Evolutionary conservation across 2,888 invertebrate genomes (phyloP).

Genomic region (Osmoderma eremita): DNA sequence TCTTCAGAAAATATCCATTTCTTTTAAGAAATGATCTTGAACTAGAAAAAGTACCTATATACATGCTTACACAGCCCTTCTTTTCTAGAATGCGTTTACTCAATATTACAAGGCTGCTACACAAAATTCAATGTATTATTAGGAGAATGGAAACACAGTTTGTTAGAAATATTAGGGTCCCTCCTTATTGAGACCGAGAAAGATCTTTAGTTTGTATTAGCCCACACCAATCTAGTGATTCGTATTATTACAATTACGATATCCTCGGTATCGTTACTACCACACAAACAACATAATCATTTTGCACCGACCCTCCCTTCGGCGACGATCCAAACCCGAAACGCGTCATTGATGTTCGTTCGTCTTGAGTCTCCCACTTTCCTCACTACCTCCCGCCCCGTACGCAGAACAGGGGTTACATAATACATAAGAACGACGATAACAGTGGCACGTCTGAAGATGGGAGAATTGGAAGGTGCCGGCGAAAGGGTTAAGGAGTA

Average conservation of each 20-base stretch:
- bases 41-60: too few species aligned
- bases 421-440: constrained; percentile 41
- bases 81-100: too few species aligned
- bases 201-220: background rate
- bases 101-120: constrained; percentile 27
- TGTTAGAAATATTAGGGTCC: background rate
- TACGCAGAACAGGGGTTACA: constrained; percentile 40
- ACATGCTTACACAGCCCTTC: too few species aligned
- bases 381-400: constrained; percentile 39
- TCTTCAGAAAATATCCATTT: too few species aligned
- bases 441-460: constrained; percentile 33
- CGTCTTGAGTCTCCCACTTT: constrained; percentile 47
- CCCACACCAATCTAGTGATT: constrained; percentile 17
- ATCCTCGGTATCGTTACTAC: constrained; percentile 41
- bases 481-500: constrained; percentile 21
- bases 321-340: constrained; percentile 5
- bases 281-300: constrained; percentile 22
- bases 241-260: constrained; percentile 44
- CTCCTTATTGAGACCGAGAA: constrained; percentile 13
- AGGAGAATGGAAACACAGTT: constrained; percentile 21
- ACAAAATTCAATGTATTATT: constrained; percentile 28
- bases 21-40: too few species aligned
- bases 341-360: constrained; percentile 35
- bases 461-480: constrained; percentile 26
- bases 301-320: constrained; percentile 24